Evolutionary conservation across 1,140 invertebrate species (phyloP).

Genomic region (Drosophila simulans): DNA sequence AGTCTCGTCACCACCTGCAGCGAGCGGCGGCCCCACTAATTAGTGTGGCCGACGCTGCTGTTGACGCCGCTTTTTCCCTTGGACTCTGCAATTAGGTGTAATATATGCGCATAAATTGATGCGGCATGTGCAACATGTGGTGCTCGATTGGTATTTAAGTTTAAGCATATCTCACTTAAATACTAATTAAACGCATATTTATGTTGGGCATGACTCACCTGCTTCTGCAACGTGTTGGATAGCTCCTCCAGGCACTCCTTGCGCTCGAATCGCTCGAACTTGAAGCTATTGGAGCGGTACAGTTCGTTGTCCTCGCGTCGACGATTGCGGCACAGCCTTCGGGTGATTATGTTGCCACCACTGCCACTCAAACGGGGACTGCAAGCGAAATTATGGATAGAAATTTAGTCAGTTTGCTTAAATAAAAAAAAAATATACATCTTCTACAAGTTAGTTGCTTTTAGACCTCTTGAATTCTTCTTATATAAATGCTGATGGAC

Average conservation of each 20-base stretch:
- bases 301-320: slow-evolving; percentile 91
- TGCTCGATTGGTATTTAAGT: background rate
- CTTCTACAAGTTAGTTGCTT: too few species aligned
- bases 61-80: slow-evolving; percentile 7
- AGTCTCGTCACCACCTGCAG: slow-evolving; percentile 13
- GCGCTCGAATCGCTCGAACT: slow-evolving; percentile 91
- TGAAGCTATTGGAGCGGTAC: slow-evolving; percentile 93
- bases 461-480: too few species aligned
- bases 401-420: background rate
- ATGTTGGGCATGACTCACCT: slow-evolving; percentile 83
- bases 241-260: slow-evolving; percentile 86
- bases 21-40: slow-evolving; percentile 34
- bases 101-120: slow-evolving; percentile 74
- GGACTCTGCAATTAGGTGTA: slow-evolving; percentile 62
- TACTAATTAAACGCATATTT: too few species aligned
- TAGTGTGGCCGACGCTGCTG: slow-evolving; percentile 34
- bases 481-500: too few species aligned
- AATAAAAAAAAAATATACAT: too few species aligned
- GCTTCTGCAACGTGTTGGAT: slow-evolving; percentile 85
- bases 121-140: slow-evolving; percentile 67
- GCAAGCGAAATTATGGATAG: background rate
- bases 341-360: slow-evolving; percentile 85
- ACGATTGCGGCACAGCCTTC: slow-evolving; percentile 88
- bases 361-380: slow-evolving; percentile 73
- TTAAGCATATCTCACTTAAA: too few species aligned